Evolutionary conservation across 2,113 vertebrate species (phyloP).

Genomic region (Chloropsis cyanopogon): DNA sequence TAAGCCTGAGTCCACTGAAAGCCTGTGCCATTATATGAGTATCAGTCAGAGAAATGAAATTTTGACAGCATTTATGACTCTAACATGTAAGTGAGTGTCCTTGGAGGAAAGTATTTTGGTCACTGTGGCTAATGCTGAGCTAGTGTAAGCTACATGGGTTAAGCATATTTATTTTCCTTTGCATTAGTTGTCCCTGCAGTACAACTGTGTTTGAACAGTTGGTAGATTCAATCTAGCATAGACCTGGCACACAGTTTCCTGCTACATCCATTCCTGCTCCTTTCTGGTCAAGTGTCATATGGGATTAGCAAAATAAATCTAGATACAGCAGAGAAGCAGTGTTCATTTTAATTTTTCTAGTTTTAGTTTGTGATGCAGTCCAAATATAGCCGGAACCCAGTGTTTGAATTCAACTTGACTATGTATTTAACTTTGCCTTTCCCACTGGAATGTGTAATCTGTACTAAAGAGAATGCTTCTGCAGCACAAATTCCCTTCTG

Average conservation of each 20-base stretch:
- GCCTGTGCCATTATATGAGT: not conserved
- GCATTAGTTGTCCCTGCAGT: not conserved
- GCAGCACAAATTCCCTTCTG: not conserved
- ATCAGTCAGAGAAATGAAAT: not conserved
- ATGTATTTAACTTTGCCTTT: slow-evolving; percentile 4
- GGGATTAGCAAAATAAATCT: not conserved
- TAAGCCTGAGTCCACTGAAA: not conserved
- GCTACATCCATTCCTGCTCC: not conserved
- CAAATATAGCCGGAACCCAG: not conserved
- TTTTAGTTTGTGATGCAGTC: not conserved
- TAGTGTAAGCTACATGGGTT: not conserved
- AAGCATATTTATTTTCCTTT: not conserved
- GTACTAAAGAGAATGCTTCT: not conserved
- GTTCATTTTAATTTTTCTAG: not conserved
- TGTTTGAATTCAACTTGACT: not conserved
- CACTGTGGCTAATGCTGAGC: not conserved
- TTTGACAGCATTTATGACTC: not conserved
- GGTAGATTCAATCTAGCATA: not conserved
- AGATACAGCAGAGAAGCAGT: not conserved
- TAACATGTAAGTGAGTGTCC: not conserved
- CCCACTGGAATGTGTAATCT: not conserved
- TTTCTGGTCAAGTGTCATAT: not conserved
- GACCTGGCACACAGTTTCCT: not conserved
- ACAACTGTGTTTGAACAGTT: slow-evolving; percentile 6
- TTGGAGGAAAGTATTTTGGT: not conserved